Base-by-base conservation (phyloP, 2,888 invertebrate genomes). In the Pseudanteris insignis region DNA sequence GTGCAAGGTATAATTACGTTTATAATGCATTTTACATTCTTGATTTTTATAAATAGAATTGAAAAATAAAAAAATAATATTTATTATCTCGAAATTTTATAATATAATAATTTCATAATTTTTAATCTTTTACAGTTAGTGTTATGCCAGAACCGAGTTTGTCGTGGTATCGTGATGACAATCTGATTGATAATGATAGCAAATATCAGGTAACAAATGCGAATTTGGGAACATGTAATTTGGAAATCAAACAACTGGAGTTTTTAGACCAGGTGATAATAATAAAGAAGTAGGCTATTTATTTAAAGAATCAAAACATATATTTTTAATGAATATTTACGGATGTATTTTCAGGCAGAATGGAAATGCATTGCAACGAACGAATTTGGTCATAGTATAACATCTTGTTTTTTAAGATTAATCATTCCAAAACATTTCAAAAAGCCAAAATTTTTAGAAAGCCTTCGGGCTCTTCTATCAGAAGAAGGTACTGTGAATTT, bases 361-460 rank as follows among this genome's bases (percentile, higher is more conserved):
- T 94, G 94, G 94, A 94, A 93, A 77, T 94, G 93, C 75, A 89
- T 94, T 2, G 93, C 92, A 4, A 87, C 89, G 53, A 94, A 94
- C 75, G 92, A 94, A 71, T 94, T 89, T 72, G 94, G 94, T 0
- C 92, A 93, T 71, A 92, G 92, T 67, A 87, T 92, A 3, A 93
- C 94, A 0, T 92, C 92, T 0, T 92, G 92, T 78, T 92, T 91
- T 71, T 83, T 94, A 0, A 91, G 91, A 81, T 81, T 94, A 32
- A 86, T 87, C 68, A 91, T 94, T 77, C 94, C 94, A 1, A 86
- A 90, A 70, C 93, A 94, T 81, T 94, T 89, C 76, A 93, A 93
- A 76, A 92, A 91, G 67, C 94, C 94, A 0, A 86, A 89, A 62
- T 94, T 94, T 78, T 82, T 94, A 41, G 94, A 94, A 79, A 90